Evolutionary conservation across 2,888 invertebrate species (phyloP), one percentile per base, ranked within the genome.

Genomic region (Plusia festucae): DNA sequence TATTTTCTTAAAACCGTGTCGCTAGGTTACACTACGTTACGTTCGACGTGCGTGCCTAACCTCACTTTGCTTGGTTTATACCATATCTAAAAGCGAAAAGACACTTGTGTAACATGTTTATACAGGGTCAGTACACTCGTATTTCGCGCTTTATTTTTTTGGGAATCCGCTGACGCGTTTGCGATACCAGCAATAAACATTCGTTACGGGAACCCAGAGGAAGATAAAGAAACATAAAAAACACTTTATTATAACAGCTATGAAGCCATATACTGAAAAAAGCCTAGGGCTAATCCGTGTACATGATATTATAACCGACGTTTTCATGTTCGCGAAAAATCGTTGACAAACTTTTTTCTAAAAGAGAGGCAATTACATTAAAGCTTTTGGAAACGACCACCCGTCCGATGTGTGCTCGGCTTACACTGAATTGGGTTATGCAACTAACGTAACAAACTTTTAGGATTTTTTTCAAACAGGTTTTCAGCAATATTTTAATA

Each of bases 131-230:
- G 79, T 85, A 70, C 59, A 70, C 74, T 80, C 58, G 65, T 82
- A 81, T 82, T 78, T 82, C 69, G 81, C 73, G 81, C 76, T 83
- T 82, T 70, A 74, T 79, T 75, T 87, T 86, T 85, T 85, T 79
- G 65, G 65, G 73, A 81, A 81, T 76, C 76, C 72, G 81, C 81
- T 83, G 85, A 85, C 78, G 82, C 82, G 82, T 69, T 78, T 78
- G 79, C 83, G 83, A 87, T 84, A 82, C 82, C 80, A 82, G 82
- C 84, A 82, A 85, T 87, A 85, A 85, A 85, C 84, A 87, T 85
- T 84, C 80, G 83, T 85, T 86, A 83, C 74, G 65, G 75, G 68
- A 71, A 76, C 71, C 72, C 70, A 64, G 60, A 68, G 70, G 71
- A 76, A 78, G 69, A 79, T 76, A 82, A 77, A 77, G 75, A 79